Percentiles rank a stretch among this genome's conserved stretches.
phyloP scores from a whole-genome alignment of 2,113 vertebrate genomes.

The Plecotus auritus region DNA sequence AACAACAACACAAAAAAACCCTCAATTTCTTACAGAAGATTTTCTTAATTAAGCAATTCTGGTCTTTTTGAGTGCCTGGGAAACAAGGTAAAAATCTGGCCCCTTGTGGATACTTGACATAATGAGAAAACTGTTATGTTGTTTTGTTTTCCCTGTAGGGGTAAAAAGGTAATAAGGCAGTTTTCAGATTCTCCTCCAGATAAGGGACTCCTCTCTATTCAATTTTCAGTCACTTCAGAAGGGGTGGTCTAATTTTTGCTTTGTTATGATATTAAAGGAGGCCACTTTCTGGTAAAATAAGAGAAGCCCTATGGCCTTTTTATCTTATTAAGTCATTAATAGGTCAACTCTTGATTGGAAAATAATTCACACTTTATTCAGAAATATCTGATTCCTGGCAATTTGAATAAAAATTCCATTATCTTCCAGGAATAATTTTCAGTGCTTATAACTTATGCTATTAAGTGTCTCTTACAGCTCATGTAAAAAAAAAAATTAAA shows the following conservation, averaged over 20 bases:
- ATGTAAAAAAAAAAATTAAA: background rate
- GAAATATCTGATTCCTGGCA: slow-evolving; percentile 22
- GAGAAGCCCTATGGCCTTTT: background rate
- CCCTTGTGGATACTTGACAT: background rate
- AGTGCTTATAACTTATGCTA: slow-evolving; percentile 11
- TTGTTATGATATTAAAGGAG: background rate
- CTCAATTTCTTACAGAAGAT: background rate
- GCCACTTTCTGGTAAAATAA: background rate
- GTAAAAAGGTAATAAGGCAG: background rate
- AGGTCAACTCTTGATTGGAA: slow-evolving; percentile 9
- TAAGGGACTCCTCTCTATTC: background rate
- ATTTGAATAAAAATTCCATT: slow-evolving; percentile 5
- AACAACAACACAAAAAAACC: background rate
- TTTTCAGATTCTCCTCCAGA: background rate
- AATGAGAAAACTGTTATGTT: background rate
- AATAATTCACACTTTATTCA: slow-evolving; percentile 42
- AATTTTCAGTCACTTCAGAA: background rate
- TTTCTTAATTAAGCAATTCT: slow-evolving; percentile 24
- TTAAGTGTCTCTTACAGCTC: background rate
- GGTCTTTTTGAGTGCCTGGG: background rate
- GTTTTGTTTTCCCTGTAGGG: background rate
- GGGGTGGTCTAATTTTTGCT: background rate
- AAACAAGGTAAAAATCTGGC: background rate
- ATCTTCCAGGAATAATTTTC: slow-evolving; percentile 5
- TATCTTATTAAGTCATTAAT: background rate